These are phyloP conservation scores for Metellina segmentata DNA, from an alignment of 2,888 invertebrate species.

Conservation along the genomic window DNA sequence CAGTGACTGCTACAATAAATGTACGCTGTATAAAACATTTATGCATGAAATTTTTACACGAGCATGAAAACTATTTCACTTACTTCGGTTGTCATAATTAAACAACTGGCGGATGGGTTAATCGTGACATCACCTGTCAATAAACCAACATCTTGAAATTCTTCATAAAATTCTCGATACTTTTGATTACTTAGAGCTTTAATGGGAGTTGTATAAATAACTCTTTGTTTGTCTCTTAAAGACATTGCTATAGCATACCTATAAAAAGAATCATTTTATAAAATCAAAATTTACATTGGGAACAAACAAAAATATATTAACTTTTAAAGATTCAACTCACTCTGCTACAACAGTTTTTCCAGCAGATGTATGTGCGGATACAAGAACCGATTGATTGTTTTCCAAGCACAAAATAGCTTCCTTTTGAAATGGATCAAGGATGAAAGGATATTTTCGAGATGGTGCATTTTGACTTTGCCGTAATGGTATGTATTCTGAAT, in stretches of 20 bases:
- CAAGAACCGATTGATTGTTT: slow-evolving; percentile 98
- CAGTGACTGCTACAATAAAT: not conserved
- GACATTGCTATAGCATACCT: slow-evolving; percentile 96
- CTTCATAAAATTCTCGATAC: slow-evolving; percentile 97
- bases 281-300: not conserved
- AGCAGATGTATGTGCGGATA: slow-evolving; percentile 99
- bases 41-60: not conserved
- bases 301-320: too few relatives aligned
- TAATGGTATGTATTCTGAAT: slow-evolving; percentile 88
- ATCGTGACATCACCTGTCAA: slow-evolving; percentile 99
- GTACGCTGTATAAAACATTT: not conserved
- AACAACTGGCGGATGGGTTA: slow-evolving; percentile 97
- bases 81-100: slow-evolving; percentile 99
- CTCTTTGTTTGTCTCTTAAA: slow-evolving; percentile 95
- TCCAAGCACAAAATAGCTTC: slow-evolving; percentile 98
- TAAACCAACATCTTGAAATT: slow-evolving; percentile 98
- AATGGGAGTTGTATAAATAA: slow-evolving; percentile 99
- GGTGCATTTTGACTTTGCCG: slow-evolving; percentile 84
- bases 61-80: slow-evolving; percentile 21
- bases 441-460: slow-evolving; percentile 95
- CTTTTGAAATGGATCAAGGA: slow-evolving; percentile 98
- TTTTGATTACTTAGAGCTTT: slow-evolving; percentile 99
- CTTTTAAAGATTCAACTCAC: slow-evolving; percentile 84
- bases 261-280: slow-evolving; percentile 3
- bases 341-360: slow-evolving; percentile 99